Conservation (phyloP, 2,797 vertebrate genomes). For the Denticeps clupeoides region DNA sequence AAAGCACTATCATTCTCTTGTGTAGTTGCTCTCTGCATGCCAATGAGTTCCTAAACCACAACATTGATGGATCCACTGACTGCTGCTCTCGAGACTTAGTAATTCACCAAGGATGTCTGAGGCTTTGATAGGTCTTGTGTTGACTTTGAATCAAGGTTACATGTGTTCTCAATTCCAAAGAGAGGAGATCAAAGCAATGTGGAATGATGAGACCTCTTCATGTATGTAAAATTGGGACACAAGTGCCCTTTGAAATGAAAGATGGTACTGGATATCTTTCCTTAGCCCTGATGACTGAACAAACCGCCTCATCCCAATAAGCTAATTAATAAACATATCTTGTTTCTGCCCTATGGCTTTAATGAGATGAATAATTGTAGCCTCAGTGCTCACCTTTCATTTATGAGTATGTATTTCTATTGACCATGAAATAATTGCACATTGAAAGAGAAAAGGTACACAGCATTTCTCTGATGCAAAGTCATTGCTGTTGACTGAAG, state of each 20-base stretch:
- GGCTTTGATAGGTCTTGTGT: conserved; percentile 16
- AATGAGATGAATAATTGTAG: background rate
- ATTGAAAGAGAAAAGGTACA: conserved; percentile 25
- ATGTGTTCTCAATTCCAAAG: conserved; percentile 1
- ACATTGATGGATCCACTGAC: conserved; percentile 47
- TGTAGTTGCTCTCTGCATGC: conserved; percentile 46
- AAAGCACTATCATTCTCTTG: conserved; percentile 38
- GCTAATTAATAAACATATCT: background rate
- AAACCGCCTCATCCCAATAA: conserved; percentile 14
- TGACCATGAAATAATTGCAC: conserved; percentile 7
- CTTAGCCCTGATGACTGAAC: too few species aligned
- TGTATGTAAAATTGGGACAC: conserved; percentile 16
- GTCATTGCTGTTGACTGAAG: conserved; percentile 38
- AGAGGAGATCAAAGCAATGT: conserved; percentile 22
- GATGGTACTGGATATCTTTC: conserved; percentile 20
- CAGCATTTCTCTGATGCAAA: conserved; percentile 33
- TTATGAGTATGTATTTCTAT: conserved; percentile 2
- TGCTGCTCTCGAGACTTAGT: conserved; percentile 8
- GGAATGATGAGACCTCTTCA: conserved; percentile 20
- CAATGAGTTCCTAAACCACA: conserved; percentile 48
- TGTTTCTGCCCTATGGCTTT: background rate
- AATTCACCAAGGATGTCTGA: conserved; percentile 4
- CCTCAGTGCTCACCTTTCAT: background rate
- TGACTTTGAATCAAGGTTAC: conserved; percentile 28
- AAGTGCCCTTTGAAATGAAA: conserved; percentile 13